Evolutionary conservation across 2,888 invertebrate genomes (phyloP), one percentile per base, ranked within the genome.

Genomic region (Xestia xanthographa): DNA sequence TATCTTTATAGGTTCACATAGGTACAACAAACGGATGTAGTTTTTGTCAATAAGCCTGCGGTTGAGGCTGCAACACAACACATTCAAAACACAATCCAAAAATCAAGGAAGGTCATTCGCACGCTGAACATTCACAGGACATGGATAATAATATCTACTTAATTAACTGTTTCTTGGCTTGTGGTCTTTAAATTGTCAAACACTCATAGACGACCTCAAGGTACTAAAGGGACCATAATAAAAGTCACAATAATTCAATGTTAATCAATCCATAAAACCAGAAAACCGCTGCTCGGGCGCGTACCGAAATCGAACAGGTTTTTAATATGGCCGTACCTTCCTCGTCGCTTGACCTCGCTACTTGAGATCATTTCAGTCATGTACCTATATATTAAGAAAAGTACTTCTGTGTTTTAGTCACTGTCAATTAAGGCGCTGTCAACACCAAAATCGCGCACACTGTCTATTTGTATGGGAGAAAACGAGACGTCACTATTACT

Each of bases 241-340:
- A 76, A 69, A 80, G 41, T 65, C 38, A 56, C 34, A 80, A 82
- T 85, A 85, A 81, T 62, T 79, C 72, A 75, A 77, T 77, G 60
- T 75, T 67, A 80, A 75, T 79, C 67, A 76, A 79, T 79, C 75
- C 11, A 67, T 77, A 79, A 79, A 75, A 80, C 79, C 80, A 83
- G 86, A 82, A 87, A 84, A 85, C 85, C 76, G 77, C 78, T 78
- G 66, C 70, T 58, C 72, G 53, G 68, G 75, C 76, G 79, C 71
- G 71, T 78, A 83, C 77, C 80, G 60, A 86, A 84, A 82, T 68
- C 79, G 56, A 88, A 87, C 87, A 80, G 85, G 87, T 87, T 87
- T 84, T 73, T 75, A 69, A 79, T 68, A 62, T 73, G 48, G 63
- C 29, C 50, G 74, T 72, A 66, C 84, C 86, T 86, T 86, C 84